Conservation (phyloP, 1,140 invertebrate genomes). For the Linepithema humile region DNA sequence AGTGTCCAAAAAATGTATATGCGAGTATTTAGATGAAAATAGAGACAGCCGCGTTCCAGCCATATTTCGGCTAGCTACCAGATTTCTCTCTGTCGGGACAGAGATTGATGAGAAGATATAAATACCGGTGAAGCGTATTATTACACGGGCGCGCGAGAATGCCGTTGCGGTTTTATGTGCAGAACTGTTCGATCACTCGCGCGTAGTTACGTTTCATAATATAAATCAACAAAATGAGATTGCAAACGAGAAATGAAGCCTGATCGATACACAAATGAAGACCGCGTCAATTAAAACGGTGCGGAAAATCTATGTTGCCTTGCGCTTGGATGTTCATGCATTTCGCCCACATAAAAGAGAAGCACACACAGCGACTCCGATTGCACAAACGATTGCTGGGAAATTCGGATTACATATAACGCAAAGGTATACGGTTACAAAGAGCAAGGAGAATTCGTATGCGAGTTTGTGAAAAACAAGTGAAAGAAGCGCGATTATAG, state of each 20-base stretch:
- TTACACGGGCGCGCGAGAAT: conserved; percentile 30
- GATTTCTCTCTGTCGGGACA: conserved; percentile 33
- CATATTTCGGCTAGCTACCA: conserved; percentile 18
- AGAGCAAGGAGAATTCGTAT: not conserved
- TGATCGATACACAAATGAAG: conserved; percentile 11
- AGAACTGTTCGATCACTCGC: conserved; percentile 35
- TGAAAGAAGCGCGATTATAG: not conserved
- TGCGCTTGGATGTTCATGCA: not conserved
- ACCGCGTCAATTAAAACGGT: not conserved
- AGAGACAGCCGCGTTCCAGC: not conserved
- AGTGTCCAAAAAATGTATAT: not conserved
- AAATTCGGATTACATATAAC: not conserved
- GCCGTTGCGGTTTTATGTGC: conserved; percentile 40
- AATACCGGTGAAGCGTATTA: conserved; percentile 43
- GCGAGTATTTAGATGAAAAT: conserved; percentile 27
- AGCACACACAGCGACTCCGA: not conserved
- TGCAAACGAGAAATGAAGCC: not conserved
- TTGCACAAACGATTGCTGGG: conserved; percentile 15
- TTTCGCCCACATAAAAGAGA: not conserved
- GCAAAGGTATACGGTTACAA: conserved; percentile 23
- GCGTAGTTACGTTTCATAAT: not conserved
- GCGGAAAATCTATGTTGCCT: not conserved
- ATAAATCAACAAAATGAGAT: conserved; percentile 46
- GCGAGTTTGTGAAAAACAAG: not conserved
- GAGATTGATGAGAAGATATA: conserved; percentile 53